These are phyloP conservation scores for Tanypteryx hageni DNA, from an alignment of 2,888 invertebrate species.

Conservation along the genomic window DNA sequence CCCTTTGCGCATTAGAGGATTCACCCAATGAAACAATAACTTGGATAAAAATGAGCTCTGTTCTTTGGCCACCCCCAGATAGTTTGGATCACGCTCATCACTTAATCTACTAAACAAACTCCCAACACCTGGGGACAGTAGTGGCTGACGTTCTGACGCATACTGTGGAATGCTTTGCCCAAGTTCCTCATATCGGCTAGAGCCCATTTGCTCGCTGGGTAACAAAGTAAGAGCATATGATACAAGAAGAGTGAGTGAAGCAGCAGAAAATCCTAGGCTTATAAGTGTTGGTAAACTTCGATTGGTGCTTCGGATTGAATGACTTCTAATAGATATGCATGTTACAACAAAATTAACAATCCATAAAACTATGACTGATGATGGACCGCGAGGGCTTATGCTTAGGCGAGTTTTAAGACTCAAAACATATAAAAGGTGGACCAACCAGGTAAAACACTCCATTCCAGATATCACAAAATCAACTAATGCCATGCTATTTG, in stretches of 20 bases:
- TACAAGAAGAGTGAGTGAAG: slow-evolving; percentile 80
- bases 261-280: slow-evolving; percentile 79
- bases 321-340: slow-evolving; percentile 83
- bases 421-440: slow-evolving; percentile 87
- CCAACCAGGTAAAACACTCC: slow-evolving; percentile 87
- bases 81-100: slow-evolving; percentile 81
- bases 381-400: slow-evolving; percentile 85
- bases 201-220: slow-evolving; percentile 76
- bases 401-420: slow-evolving; percentile 78
- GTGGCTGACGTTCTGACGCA: slow-evolving; percentile 78
- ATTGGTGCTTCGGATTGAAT: slow-evolving; percentile 76
- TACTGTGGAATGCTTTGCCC: slow-evolving; percentile 19
- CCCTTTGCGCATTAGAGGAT: slow-evolving; percentile 90
- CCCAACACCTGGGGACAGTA: slow-evolving; percentile 76
- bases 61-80: slow-evolving; percentile 91
- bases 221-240: slow-evolving; percentile 85
- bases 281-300: slow-evolving; percentile 71
- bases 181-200: slow-evolving; percentile 54
- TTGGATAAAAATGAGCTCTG: slow-evolving; percentile 83
- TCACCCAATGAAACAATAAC: slow-evolving; percentile 92
- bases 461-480: slow-evolving; percentile 85
- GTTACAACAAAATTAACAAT: slow-evolving; percentile 82
- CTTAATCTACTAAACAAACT: slow-evolving; percentile 81
- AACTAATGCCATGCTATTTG: slow-evolving; percentile 76
- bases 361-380: slow-evolving; percentile 83